Evolutionary conservation across 2,888 invertebrate genomes (phyloP).

Genomic region (Lithosia quadra): DNA sequence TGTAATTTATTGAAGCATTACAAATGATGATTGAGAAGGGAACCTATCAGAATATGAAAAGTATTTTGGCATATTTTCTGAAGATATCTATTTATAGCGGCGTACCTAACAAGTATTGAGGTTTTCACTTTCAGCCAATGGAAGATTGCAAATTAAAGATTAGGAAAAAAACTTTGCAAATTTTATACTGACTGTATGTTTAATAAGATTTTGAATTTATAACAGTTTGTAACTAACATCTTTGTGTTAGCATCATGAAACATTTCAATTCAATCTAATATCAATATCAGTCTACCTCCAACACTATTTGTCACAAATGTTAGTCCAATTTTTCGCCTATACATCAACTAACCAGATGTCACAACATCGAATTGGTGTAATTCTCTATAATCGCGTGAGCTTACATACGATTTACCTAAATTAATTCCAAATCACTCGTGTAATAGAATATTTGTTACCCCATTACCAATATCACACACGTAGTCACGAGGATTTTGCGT

Average conservation of each 20-base stretch:
- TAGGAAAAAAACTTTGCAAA: not conserved
- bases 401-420: conserved; percentile 33
- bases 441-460: conserved; percentile 36
- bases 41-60: not conserved
- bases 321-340: not conserved
- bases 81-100: not conserved
- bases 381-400: conserved; percentile 28
- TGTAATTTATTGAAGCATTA: conserved; percentile 6
- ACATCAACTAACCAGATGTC: conserved; percentile 20
- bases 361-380: conserved; percentile 26
- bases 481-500: conserved; percentile 13
- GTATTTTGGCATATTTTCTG: not conserved
- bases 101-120: no score
- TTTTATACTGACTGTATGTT: no score
- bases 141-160: not conserved
- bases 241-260: no score
- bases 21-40: conserved; percentile 1
- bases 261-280: no score
- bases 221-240: no score
- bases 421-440: conserved; percentile 37
- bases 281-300: no score
- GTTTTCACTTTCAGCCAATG: not conserved
- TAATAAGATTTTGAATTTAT: no score
- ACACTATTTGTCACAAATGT: not conserved
- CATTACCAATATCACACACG: conserved; percentile 19